Percentiles rank a stretch among this genome's conserved stretches.
Evolutionary conservation across 2,113 vertebrate species (phyloP).

Genomic region (Forbesichthys agassizii): DNA sequence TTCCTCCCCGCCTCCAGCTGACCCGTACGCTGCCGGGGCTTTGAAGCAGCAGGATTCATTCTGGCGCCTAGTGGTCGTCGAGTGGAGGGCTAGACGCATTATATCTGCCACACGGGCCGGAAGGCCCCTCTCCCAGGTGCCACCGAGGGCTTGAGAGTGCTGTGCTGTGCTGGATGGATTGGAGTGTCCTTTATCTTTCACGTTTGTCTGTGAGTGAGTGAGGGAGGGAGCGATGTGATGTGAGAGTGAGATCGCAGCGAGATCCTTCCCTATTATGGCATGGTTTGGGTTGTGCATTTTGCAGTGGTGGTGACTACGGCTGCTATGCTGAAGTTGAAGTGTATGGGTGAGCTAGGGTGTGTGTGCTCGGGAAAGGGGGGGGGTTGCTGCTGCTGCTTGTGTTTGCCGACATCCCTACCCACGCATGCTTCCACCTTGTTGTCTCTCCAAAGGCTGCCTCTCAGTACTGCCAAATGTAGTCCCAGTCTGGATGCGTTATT

Average conservation of each 20-base stretch:
- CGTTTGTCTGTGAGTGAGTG: constrained; percentile 12
- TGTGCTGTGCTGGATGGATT: constrained; percentile 76
- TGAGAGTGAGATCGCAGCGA: background rate
- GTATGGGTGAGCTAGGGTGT: background rate
- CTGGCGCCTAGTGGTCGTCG: constrained; percentile 28
- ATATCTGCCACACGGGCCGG: constrained; percentile 48
- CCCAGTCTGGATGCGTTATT: background rate
- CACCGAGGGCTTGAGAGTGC: constrained; percentile 75
- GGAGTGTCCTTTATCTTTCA: constrained; percentile 63
- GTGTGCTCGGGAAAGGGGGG: background rate
- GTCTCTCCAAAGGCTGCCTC: constrained; percentile 35
- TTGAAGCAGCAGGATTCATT: constrained; percentile 45
- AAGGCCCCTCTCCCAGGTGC: constrained; percentile 73
- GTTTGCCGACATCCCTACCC: constrained; percentile 46
- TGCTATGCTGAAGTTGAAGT: background rate
- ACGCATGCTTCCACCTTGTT: constrained; percentile 61
- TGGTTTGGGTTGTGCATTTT: background rate
- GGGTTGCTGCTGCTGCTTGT: background rate
- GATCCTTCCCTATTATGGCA: constrained; percentile 1
- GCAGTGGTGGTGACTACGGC: background rate
- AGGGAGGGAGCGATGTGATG: constrained; percentile 4
- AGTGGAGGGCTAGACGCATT: constrained; percentile 45
- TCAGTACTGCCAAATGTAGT: constrained; percentile 20
- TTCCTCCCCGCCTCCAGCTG: constrained; percentile 65
- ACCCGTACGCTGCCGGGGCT: constrained; percentile 47